Evolutionary conservation across 2,888 invertebrate species (phyloP).

Genomic region (Serrognathus titanus): DNA sequence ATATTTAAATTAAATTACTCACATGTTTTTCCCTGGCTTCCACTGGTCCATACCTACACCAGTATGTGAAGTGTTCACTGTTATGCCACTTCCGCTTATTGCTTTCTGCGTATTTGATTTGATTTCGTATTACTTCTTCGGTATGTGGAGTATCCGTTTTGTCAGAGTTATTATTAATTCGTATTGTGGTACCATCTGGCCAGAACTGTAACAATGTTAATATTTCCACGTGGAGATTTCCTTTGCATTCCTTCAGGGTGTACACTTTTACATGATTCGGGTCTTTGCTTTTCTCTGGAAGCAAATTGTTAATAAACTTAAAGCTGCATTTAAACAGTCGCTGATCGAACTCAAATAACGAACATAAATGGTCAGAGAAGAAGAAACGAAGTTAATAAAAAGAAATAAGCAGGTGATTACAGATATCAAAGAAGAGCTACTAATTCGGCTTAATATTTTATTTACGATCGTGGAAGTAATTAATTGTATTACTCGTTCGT

Average conservation of each 20-base stretch:
- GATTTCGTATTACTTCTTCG: conserved; percentile 66
- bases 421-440: too few species aligned
- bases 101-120: conserved; percentile 59
- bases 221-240: conserved; percentile 55
- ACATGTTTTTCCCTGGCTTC: conserved; percentile 62
- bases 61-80: conserved; percentile 65
- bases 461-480: too few species aligned
- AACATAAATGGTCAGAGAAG: too few species aligned
- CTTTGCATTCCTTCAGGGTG: conserved; percentile 59
- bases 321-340: too few species aligned
- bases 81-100: conserved; percentile 65
- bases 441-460: too few species aligned
- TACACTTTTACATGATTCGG: conserved; percentile 68
- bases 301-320: not conserved
- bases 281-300: conserved; percentile 68
- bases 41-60: conserved; percentile 63
- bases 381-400: too few species aligned
- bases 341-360: too few species aligned
- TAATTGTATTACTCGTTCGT: too few species aligned
- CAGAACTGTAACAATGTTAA: conserved; percentile 65
- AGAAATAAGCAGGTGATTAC: too few species aligned
- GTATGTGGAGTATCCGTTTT: conserved; percentile 64
- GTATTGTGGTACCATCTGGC: conserved; percentile 64
- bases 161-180: conserved; percentile 72
- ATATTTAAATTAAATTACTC: conserved; percentile 34